Percentiles rank a stretch among this genome's conserved stretches.
Evolutionary conservation across 1,140 invertebrate genomes (phyloP).

Genomic region (Pomacea maculata): DNA sequence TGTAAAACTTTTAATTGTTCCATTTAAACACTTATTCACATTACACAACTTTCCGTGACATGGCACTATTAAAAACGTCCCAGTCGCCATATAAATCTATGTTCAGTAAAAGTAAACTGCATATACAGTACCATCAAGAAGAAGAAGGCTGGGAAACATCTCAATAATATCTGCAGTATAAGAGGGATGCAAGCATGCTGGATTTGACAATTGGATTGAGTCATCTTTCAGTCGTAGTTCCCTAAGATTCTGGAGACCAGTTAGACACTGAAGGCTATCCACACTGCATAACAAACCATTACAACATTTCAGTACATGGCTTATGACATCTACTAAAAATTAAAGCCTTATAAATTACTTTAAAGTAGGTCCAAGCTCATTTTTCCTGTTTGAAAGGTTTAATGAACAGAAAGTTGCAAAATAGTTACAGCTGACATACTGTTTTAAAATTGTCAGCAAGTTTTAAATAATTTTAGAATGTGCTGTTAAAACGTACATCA

Average conservation of each 20-base stretch:
- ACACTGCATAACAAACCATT: conserved; percentile 38
- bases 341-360: not conserved
- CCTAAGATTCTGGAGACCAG: conserved; percentile 46
- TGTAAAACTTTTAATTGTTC: too few relatives aligned
- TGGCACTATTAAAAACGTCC: not conserved
- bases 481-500: too few relatives aligned
- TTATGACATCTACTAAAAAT: not conserved
- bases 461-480: too few relatives aligned
- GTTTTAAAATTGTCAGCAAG: too few relatives aligned
- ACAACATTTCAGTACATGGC: not conserved
- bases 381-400: too few relatives aligned
- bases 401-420: too few relatives aligned
- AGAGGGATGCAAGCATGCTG: conserved; percentile 44
- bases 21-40: too few relatives aligned
- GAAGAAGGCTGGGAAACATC: conserved; percentile 46
- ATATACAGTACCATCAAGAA: conserved; percentile 47
- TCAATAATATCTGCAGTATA: conserved; percentile 42
- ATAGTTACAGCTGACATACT: too few relatives aligned
- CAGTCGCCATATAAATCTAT: not conserved
- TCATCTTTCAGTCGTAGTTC: conserved; percentile 42
- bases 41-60: not conserved
- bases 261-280: conserved; percentile 43
- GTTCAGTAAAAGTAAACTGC: too few relatives aligned
- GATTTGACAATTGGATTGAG: conserved; percentile 40
- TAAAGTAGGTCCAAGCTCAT: too few relatives aligned